Evolutionary conservation across 2,797 vertebrate genomes (phyloP).

Genomic region (Florisuga fusca): DNA sequence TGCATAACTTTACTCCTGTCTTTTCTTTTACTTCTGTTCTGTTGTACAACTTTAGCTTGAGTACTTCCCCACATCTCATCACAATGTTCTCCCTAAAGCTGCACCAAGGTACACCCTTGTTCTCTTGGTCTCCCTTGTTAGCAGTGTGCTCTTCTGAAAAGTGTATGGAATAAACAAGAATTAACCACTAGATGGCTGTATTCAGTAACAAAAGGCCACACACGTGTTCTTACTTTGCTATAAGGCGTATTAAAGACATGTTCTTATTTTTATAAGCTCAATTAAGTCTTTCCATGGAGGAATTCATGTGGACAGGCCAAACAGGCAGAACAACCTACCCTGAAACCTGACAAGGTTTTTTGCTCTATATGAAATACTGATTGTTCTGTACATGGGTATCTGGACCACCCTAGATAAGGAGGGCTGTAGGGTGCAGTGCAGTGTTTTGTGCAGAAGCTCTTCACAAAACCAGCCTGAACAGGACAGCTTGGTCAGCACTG

Average conservation of each 20-base stretch:
- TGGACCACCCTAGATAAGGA: neutral
- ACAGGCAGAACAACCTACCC: neutral
- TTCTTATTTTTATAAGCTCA: neutral
- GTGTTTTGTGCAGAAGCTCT: neutral
- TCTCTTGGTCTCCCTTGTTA: neutral
- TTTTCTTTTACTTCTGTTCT: neutral
- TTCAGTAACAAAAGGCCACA: neutral
- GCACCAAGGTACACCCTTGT: neutral
- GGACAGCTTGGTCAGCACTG: neutral
- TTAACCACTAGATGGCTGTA: slow-evolving; percentile 73
- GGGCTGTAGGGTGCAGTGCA: no score
- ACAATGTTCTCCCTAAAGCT: neutral
- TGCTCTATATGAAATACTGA: neutral
- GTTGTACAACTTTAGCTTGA: neutral
- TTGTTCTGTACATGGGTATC: neutral
- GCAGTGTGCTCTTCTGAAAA: neutral
- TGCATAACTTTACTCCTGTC: neutral
- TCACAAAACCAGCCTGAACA: neutral
- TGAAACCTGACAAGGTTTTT: neutral
- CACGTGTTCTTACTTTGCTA: rapidly evolving
- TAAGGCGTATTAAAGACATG: rapidly evolving
- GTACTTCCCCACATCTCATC: neutral
- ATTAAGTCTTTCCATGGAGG: neutral
- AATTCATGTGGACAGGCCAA: neutral
- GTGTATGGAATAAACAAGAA: neutral